These are phyloP conservation scores for Sebastes glaucus DNA, from an alignment of 2,797 vertebrate genomes.

Conservation along the genomic window DNA sequence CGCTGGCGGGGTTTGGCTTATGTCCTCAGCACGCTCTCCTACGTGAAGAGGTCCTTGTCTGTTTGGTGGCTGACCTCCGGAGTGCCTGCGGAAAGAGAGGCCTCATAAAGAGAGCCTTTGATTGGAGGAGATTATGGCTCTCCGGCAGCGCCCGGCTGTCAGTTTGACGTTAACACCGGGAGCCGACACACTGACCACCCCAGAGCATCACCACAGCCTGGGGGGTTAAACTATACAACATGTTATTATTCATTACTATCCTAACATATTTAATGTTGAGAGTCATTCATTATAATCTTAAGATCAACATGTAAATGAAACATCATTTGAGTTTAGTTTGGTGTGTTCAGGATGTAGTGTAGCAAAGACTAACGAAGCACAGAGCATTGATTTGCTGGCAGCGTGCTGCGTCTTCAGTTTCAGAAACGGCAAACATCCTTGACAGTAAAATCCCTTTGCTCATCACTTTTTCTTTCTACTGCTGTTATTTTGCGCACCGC, in stretches of 20 bases:
- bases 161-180: slow-evolving; percentile 1
- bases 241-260: background rate
- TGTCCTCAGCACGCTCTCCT: background rate
- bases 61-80: slow-evolving; percentile 40
- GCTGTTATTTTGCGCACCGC: background rate
- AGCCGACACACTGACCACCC: slow-evolving; percentile 38
- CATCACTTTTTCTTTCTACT: background rate
- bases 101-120: slow-evolving; percentile 56
- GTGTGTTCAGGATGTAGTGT: background rate
- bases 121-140: slow-evolving; percentile 39
- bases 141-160: slow-evolving; percentile 14
- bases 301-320: slow-evolving; percentile 1
- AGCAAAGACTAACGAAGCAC: background rate
- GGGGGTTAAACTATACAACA: background rate
- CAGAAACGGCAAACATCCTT: background rate
- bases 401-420: slow-evolving; percentile 5
- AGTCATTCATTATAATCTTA: slow-evolving; percentile 1
- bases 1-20: slow-evolving; percentile 5
- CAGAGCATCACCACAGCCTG: background rate
- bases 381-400: background rate
- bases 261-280: background rate
- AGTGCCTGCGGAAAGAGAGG: slow-evolving; percentile 25
- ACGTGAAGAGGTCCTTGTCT: slow-evolving; percentile 59
- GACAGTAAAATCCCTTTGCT: background rate
- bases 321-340: slow-evolving; percentile 24